Evolutionary conservation across 92 coral and sea anemone genomes (phyloP).

Genomic region (Porites divaricata): DNA sequence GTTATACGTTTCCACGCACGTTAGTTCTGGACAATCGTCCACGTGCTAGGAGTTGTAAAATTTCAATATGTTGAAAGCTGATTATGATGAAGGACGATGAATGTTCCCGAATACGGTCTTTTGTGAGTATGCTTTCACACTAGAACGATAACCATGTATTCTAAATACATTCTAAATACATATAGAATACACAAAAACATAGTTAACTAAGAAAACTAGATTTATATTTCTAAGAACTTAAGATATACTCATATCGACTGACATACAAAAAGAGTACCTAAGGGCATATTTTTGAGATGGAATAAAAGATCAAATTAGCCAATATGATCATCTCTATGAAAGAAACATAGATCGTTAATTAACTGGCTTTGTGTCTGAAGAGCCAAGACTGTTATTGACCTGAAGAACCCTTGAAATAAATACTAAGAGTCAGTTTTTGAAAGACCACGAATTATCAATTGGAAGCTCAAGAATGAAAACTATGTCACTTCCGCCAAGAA

Average conservation of each 20-base stretch:
- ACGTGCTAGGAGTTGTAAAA: constrained; percentile 18
- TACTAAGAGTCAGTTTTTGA: too few species aligned
- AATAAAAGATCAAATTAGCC: constrained; percentile 16
- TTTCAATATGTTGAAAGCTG: constrained; percentile 23
- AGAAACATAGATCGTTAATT: constrained; percentile 33
- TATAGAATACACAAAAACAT: background rate
- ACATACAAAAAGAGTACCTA: background rate
- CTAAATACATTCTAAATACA: constrained; percentile 1
- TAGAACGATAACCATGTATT: background rate
- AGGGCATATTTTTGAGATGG: constrained; percentile 17
- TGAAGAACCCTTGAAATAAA: background rate
- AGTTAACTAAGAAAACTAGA: background rate
- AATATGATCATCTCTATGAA: background rate
- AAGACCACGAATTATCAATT: background rate
- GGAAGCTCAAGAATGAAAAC: background rate
- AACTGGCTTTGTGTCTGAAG: constrained; percentile 37
- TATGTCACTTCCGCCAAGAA: background rate
- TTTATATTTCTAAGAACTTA: too few species aligned
- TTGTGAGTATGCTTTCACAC: background rate
- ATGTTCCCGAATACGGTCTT: background rate
- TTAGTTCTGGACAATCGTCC: constrained; percentile 29
- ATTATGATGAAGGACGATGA: background rate
- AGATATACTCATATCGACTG: too few species aligned
- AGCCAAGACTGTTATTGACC: constrained; percentile 27
- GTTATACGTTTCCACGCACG: constrained; percentile 9